phyloP scores from a whole-genome alignment of 2,888 invertebrate genomes.

The Luperina testacea region DNA sequence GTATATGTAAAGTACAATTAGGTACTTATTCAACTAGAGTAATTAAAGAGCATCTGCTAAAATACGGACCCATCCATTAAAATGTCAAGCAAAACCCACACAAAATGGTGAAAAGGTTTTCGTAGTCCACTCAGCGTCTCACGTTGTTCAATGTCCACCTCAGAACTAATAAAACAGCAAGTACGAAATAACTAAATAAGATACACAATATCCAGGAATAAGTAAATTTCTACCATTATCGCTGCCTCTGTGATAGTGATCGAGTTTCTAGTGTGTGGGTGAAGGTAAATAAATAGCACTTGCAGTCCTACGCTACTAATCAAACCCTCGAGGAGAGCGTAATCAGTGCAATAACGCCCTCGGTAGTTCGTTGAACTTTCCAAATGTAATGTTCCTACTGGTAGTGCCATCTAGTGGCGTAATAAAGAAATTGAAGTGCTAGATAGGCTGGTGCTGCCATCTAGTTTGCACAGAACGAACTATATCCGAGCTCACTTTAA shows the following conservation, averaged over 20 bases:
- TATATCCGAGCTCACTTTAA: rapidly evolving
- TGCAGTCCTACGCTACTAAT: conserved; percentile 61
- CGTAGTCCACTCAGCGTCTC: conserved; percentile 7
- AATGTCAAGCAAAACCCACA: conserved; percentile 5
- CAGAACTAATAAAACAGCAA: conserved; percentile 23
- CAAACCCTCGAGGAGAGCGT: conserved; percentile 55
- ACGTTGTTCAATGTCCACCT: conserved; percentile 32
- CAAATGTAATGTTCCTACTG: background rate
- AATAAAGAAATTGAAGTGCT: background rate
- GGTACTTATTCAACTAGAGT: background rate
- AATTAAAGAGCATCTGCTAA: background rate
- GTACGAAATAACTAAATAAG: conserved; percentile 24
- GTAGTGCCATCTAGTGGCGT: conserved; percentile 59
- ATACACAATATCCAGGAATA: conserved; percentile 13
- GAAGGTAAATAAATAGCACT: conserved; percentile 52
- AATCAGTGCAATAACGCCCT: conserved; percentile 65
- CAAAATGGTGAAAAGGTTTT: conserved; percentile 7
- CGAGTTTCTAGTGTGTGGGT: conserved; percentile 42
- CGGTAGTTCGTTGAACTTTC: conserved; percentile 65
- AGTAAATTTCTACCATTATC: conserved; percentile 38
- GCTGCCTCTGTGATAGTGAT: conserved; percentile 46
- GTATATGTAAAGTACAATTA: background rate
- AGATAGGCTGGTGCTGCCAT: conserved; percentile 35
- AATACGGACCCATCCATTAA: background rate
- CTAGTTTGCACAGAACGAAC: conserved; percentile 19